Evolutionary conservation across 2,113 vertebrate genomes (phyloP).

Genomic region (Onychostoma macrolepis): DNA sequence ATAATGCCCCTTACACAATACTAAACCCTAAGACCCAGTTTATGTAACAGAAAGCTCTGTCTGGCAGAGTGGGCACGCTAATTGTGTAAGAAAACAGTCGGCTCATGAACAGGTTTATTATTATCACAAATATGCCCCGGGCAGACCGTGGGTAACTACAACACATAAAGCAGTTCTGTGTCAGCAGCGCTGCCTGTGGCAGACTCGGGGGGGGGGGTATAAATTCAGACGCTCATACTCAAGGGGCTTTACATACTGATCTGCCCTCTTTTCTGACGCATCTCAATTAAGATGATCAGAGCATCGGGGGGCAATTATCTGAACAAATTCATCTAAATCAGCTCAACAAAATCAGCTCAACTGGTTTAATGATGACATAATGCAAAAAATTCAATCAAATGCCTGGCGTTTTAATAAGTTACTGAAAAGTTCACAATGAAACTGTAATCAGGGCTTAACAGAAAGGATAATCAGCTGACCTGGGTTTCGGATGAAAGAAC

Average conservation of each 20-base stretch:
- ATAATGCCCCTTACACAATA: constrained; percentile 11
- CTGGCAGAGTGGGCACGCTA: constrained; percentile 69
- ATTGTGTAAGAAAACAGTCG: constrained; percentile 76
- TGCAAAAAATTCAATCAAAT: background rate
- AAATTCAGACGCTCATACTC: constrained; percentile 53
- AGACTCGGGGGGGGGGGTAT: constrained; percentile 39
- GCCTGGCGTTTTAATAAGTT: constrained; percentile 13
- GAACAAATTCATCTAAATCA: constrained; percentile 21
- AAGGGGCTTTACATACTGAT: constrained; percentile 48
- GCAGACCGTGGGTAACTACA: constrained; percentile 64
- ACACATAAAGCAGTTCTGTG: constrained; percentile 63
- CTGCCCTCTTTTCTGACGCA: constrained; percentile 46
- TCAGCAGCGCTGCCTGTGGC: constrained; percentile 50
- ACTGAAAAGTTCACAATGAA: background rate
- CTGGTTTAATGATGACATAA: constrained; percentile 29
- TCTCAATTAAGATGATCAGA: constrained; percentile 57
- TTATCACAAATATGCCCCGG: constrained; percentile 51
- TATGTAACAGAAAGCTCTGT: constrained; percentile 64
- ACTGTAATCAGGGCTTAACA: background rate
- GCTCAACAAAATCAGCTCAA: constrained; percentile 33
- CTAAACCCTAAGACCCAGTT: constrained; percentile 31
- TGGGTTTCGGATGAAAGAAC: background rate
- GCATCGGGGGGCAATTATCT: constrained; percentile 43
- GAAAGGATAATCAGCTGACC: background rate
- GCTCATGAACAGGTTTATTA: constrained; percentile 78